Conservation (phyloP, 2,888 invertebrate species). For the Nomada ruficornis region DNA sequence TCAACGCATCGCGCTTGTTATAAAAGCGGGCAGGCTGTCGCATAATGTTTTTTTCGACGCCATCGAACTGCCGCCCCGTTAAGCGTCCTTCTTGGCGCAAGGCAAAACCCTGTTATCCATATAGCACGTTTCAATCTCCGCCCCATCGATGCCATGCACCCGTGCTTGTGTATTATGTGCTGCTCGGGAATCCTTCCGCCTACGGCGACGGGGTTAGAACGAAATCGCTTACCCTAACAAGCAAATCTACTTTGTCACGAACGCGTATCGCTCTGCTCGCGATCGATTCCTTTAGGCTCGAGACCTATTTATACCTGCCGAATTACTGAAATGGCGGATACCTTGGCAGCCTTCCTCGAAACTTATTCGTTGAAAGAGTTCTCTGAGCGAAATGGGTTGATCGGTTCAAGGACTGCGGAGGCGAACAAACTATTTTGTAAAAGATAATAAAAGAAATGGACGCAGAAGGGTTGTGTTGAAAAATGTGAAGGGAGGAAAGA, state of each 20-base stretch:
- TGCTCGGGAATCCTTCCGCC: conserved; percentile 34
- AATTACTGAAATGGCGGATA: neutral
- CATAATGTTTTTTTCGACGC: conserved; percentile 57
- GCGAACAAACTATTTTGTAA: too few species aligned
- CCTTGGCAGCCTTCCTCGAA: too few species aligned
- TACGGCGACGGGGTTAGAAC: conserved; percentile 15
- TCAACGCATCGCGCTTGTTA: conserved; percentile 45
- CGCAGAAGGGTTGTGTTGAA: too few species aligned
- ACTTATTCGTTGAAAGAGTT: too few species aligned
- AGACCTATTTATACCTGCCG: neutral
- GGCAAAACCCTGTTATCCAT: conserved; percentile 37
- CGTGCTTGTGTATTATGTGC: conserved; percentile 11
- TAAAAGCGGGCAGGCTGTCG: conserved; percentile 55
- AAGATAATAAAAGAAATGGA: too few species aligned
- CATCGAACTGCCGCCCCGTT: conserved; percentile 40
- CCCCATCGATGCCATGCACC: conserved; percentile 38
- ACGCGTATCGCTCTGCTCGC: conserved; percentile 7
- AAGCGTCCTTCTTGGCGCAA: conserved; percentile 45
- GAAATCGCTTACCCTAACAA: conserved; percentile 34
- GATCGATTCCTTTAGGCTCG: neutral
- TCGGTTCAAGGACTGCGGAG: too few species aligned
- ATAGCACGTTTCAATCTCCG: conserved; percentile 57
- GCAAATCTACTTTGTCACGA: conserved; percentile 26
- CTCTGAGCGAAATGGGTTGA: too few species aligned
- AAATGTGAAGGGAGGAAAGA: too few species aligned